phyloP scores from a whole-genome alignment of 2,888 invertebrate genomes.

The Sycophila texana region DNA sequence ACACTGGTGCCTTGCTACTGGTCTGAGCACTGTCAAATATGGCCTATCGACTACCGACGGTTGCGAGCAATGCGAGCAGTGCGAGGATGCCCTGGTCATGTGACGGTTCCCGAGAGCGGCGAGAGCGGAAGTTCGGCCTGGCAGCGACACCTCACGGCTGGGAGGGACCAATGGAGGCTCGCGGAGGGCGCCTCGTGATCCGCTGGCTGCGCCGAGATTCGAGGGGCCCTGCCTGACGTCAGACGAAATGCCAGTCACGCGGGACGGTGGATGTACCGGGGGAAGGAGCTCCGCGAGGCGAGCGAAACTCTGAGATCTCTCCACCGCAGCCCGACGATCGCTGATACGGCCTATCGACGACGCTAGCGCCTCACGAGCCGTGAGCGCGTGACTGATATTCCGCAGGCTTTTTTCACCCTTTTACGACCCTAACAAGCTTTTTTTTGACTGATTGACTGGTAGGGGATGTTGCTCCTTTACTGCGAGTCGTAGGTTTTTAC shows the following conservation, averaged over 20 bases:
- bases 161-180: neutral
- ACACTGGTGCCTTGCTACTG: constrained; percentile 44
- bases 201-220: constrained; percentile 2
- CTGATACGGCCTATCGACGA: neutral
- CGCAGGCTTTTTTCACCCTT: neutral
- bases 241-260: neutral
- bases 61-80: constrained; percentile 75
- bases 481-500: too few relatives aligned
- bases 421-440: neutral
- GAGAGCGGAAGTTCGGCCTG: constrained; percentile 66
- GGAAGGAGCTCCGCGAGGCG: neutral
- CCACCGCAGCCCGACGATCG: too few relatives aligned
- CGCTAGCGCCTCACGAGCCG: constrained; percentile 30
- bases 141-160: neutral
- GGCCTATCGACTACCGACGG: constrained; percentile 82
- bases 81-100: constrained; percentile 81
- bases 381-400: constrained; percentile 44
- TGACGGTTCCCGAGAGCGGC: constrained; percentile 75
- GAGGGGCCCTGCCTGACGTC: constrained; percentile 22
- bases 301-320: constrained; percentile 15
- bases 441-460: too few relatives aligned
- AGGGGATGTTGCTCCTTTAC: too few relatives aligned
- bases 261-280: neutral
- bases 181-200: neutral
- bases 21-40: constrained; percentile 87